Base-by-base conservation (phyloP, 1,140 invertebrate species). In the Sinella curviseta region DNA sequence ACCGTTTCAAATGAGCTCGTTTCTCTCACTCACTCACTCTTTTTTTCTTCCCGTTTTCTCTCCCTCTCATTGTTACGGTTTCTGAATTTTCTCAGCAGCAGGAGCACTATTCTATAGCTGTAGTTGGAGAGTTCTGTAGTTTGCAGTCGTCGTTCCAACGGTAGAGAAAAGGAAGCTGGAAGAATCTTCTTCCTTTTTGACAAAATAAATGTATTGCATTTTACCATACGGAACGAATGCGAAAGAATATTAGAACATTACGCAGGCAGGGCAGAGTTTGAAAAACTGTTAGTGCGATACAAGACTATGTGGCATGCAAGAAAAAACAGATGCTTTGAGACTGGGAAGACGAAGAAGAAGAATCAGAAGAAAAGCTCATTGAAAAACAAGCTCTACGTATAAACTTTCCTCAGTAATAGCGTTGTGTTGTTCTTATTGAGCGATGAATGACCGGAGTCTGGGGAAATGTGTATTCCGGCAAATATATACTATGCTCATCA, bases 1-100 rank as follows among this genome's bases (percentile, higher is more conserved):
- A 70, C 65, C 65, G 65, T 70, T 70, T 70, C 65, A 70, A 70
- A 70, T 70, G 65, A 70, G 65, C 65, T 70, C 31, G n/a, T 70
- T 70, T 33, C 26, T 4, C 28, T 70, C 31, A 31, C 65, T 70
- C 31, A 30, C 31, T 16, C 24, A n/a, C 57, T 70, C 65, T 17
- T 8, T 33, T 4, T 33, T 33, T 33, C 65, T 33, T 70, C 14
- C 65, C 31, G 24, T 26, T 60, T 8, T 26, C 24, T 3, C 24
- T 60, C 57, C 57, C 57, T 60, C 2, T 4, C 57, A 17, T 65
- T 26, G 57, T 65, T 65, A 16, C 57, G 57, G 16, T 14, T 65
- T 8, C 57, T 65, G 57, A 70, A 70, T 70, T 70, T 33, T 31
- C 2, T 12, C 65, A 48, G 39, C n/a, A n/a, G n/a, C n/a, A n/a